Evolutionary conservation across 2,888 invertebrate genomes (phyloP).

Genomic region (Bombyx huttoni): DNA sequence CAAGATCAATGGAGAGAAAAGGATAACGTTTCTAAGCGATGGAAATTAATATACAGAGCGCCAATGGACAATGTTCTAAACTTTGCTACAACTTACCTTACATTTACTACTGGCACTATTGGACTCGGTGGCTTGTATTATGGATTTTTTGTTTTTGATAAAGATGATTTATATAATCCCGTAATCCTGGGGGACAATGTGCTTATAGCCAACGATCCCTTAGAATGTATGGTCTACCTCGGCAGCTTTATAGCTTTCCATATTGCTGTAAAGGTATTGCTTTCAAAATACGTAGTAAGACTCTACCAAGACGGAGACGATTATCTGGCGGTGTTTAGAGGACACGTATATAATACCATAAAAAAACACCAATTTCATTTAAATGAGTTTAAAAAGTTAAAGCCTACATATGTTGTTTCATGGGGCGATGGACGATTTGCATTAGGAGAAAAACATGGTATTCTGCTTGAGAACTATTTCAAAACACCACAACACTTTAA

Average conservation of each 20-base stretch:
- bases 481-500: constrained; percentile 57
- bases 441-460: constrained; percentile 49
- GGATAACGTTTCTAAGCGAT: constrained; percentile 40
- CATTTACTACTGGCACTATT: constrained; percentile 34
- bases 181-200: constrained; percentile 38
- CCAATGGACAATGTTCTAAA: constrained; percentile 49
- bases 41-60: constrained; percentile 57
- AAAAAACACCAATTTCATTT: constrained; percentile 44
- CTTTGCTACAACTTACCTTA: constrained; percentile 36
- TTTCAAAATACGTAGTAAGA: constrained; percentile 52
- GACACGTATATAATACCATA: constrained; percentile 37
- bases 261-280: constrained; percentile 36
- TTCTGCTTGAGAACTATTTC: constrained; percentile 50
- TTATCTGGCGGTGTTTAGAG: constrained; percentile 52
- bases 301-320: constrained; percentile 54
- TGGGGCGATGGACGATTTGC: constrained; percentile 55
- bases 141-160: constrained; percentile 34
- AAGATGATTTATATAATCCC: constrained; percentile 33
- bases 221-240: constrained; percentile 43
- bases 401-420: constrained; percentile 35
- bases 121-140: constrained; percentile 34
- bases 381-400: constrained; percentile 46
- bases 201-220: constrained; percentile 46
- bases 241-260: constrained; percentile 46
- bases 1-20: constrained; percentile 53